Evolutionary conservation across 2,888 invertebrate species (phyloP), one percentile per base, ranked within the genome.

Genomic region (Baronia brevicornis): DNA sequence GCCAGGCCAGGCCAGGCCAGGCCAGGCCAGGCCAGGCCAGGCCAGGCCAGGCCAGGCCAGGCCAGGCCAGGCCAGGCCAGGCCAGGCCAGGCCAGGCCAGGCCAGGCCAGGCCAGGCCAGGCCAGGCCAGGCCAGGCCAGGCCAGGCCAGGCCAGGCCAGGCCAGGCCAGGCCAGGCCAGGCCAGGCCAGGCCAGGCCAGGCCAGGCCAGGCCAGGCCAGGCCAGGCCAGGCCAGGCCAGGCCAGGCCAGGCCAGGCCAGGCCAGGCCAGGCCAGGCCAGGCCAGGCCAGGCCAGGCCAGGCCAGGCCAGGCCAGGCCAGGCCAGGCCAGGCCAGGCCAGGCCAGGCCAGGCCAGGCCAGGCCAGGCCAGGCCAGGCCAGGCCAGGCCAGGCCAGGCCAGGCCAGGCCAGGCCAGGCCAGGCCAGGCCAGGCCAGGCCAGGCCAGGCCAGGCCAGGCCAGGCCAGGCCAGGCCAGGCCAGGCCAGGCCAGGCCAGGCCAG

Each of bases 281-380:
- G 42, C 39, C 33, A 36, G 41, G 41, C 38, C 39, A 33, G 37
- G 37, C 36, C 38, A 38, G 41, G 41, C 38, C 38, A 34, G 38
- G 43, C 39, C 39, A 39, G 39, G 42, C 39, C 39, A 38, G 38
- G 38, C 39, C 37, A 36, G 36, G 40, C 36, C 33, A 38, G 38
- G 42, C 39, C 39, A 39, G 42, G 42, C 35, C 38, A 38, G 41
- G 36, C 38, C 38, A 36, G 35, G 36, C 38, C 38, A 38, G 42
- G 42, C 39, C 39, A 39, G 42, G 42, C 39, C 38, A 41, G 41
- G 41, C 38, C 38, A 41, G 41, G 41, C 38, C 38, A 41, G 41
- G 41, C 38, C 38, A 38, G 38, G 41, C 38, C 38, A 41, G 41
- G 40, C 36, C 36, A 40, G 40, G 38, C 36, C 38, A 38, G 41